Percentiles rank a stretch among this genome's conserved stretches.
These are phyloP conservation scores for Nesogale talazaci DNA, from an alignment of 2,113 vertebrate genomes.

Conservation along the genomic window DNA sequence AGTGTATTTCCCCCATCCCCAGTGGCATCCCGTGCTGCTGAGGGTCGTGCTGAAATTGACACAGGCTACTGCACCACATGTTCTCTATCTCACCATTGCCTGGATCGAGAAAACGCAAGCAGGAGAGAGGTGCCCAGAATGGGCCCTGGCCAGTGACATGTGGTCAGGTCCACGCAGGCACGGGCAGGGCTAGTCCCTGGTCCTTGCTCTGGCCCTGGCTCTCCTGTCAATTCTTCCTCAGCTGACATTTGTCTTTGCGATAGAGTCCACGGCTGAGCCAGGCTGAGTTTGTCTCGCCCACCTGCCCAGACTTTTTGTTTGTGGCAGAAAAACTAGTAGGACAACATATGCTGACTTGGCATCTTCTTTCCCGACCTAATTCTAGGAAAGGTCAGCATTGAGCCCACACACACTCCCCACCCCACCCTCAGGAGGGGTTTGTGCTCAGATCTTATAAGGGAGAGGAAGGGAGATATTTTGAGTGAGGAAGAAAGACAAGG, in stretches of 20 bases:
- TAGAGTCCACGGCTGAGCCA: constrained; percentile 20
- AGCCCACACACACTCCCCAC: too few species aligned
- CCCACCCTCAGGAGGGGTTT: neutral
- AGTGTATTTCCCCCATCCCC: neutral
- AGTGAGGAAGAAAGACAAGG: neutral
- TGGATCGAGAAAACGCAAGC: neutral
- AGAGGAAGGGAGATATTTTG: neutral
- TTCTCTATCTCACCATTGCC: neutral
- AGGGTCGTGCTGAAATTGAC: neutral
- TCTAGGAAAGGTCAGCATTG: neutral
- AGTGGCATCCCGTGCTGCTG: neutral
- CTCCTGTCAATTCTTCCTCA: neutral
- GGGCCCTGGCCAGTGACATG: too few species aligned
- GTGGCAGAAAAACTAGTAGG: neutral
- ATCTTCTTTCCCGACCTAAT: neutral
- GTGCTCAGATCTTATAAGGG: neutral
- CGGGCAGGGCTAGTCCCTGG: neutral
- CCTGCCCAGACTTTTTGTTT: neutral
- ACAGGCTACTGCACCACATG: rapidly evolving
- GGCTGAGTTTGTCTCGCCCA: neutral
- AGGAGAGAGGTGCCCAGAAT: neutral
- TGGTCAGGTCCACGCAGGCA: neutral
- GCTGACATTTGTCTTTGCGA: neutral
- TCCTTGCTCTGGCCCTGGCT: neutral
- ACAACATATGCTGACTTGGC: neutral